A percentile compares a stretch with the other conserved stretches of the same genome.
phyloP scores from a whole-genome alignment of 1,140 invertebrate genomes.

The Zaprionus tsacasi region DNA sequence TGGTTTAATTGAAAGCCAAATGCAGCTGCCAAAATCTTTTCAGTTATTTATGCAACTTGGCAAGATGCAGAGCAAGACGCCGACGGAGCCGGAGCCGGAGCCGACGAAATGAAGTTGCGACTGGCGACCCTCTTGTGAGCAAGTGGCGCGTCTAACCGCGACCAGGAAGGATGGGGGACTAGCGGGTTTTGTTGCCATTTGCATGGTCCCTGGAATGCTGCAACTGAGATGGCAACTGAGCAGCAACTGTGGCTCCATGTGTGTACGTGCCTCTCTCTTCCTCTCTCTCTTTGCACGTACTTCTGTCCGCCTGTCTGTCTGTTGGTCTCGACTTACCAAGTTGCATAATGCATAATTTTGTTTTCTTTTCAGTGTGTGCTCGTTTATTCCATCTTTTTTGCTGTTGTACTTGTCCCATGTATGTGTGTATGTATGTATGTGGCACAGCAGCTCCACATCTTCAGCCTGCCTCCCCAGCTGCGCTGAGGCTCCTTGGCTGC shows the following conservation, averaged over 20 bases:
- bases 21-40: slow-evolving; percentile 49
- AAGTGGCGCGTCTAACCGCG: slow-evolving; percentile 57
- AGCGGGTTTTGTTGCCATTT: slow-evolving; percentile 50
- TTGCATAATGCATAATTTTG: slow-evolving; percentile 75
- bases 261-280: neutral
- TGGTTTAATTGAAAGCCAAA: slow-evolving; percentile 51
- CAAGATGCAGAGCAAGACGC: slow-evolving; percentile 1
- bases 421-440: slow-evolving; percentile 11
- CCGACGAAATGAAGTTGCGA: neutral
- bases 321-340: slow-evolving; percentile 67
- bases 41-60: slow-evolving; percentile 44
- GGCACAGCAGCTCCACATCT: slow-evolving; percentile 46
- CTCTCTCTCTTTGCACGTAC: neutral
- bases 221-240: slow-evolving; percentile 56
- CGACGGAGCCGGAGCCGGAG: neutral
- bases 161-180: neutral
- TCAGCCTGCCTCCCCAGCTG: slow-evolving; percentile 16
- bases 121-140: slow-evolving; percentile 38
- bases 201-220: neutral
- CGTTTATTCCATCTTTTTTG: slow-evolving; percentile 53
- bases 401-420: neutral
- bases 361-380: slow-evolving; percentile 69
- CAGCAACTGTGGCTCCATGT: slow-evolving; percentile 26
- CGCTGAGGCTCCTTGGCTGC: slow-evolving; percentile 61
- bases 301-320: slow-evolving; percentile 22